Evolutionary conservation across 1,140 invertebrate species (phyloP).

Genomic region (Rhynchophorus ferrugineus): DNA sequence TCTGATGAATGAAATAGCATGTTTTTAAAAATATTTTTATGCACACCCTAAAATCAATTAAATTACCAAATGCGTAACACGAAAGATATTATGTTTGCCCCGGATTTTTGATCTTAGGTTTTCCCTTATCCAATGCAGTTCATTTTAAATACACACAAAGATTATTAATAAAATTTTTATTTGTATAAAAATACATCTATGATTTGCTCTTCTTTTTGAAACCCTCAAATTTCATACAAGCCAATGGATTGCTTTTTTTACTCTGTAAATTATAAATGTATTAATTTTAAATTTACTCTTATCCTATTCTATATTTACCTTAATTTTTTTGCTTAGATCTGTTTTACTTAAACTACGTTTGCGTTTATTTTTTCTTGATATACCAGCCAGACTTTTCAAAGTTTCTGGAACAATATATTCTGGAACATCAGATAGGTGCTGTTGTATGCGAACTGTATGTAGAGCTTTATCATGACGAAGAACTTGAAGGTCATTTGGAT

Average conservation of each 20-base stretch:
- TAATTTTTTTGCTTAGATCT: constrained; percentile 27
- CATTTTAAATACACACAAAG: too few species aligned
- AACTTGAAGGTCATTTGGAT: constrained; percentile 83
- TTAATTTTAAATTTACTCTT: neutral
- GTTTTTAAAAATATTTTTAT: too few species aligned
- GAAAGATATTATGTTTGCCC: too few species aligned
- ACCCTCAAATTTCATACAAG: constrained; percentile 37
- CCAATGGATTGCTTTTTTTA: constrained; percentile 34
- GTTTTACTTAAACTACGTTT: constrained; percentile 34
- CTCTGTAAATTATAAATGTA: constrained; percentile 14
- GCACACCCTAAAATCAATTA: too few species aligned
- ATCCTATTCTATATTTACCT: constrained; percentile 15
- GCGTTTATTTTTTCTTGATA: constrained; percentile 39
- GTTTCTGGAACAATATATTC: constrained; percentile 85
- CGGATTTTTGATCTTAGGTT: too few species aligned
- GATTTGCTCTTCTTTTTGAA: constrained; percentile 35
- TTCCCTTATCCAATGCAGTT: too few species aligned
- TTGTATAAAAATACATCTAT: too few species aligned
- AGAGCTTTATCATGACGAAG: constrained; percentile 87
- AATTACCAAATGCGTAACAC: too few species aligned
- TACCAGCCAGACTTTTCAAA: constrained; percentile 53
- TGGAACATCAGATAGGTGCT: constrained; percentile 85
- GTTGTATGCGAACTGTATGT: constrained; percentile 76
- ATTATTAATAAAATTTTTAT: too few species aligned
- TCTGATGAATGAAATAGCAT: too few species aligned